Evolutionary conservation across 2,113 vertebrate genomes (phyloP).

Genomic region (Hippocampus barbouri): DNA sequence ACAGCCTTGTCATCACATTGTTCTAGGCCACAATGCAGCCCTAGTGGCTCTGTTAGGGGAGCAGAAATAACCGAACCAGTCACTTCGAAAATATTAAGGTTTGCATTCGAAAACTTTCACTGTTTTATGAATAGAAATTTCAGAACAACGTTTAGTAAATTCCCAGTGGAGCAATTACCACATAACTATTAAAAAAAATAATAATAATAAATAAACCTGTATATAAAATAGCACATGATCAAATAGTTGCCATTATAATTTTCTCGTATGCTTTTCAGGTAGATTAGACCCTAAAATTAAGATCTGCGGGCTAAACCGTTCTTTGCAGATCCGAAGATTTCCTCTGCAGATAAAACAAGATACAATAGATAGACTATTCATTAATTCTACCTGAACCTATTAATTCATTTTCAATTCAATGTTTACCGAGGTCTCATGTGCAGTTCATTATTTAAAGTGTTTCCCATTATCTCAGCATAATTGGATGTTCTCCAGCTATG

Average conservation of each 20-base stretch:
- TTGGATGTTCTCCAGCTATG: slow-evolving; percentile 51
- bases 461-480: slow-evolving; percentile 58
- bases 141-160: not conserved
- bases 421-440: slow-evolving; percentile 46
- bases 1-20: slow-evolving; percentile 71
- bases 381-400: slow-evolving; percentile 51
- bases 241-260: not conserved
- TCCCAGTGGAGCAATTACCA: no score
- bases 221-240: not conserved
- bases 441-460: slow-evolving; percentile 59
- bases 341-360: slow-evolving; percentile 27
- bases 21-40: slow-evolving; percentile 62
- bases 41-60: slow-evolving; percentile 47
- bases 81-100: slow-evolving; percentile 35
- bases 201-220: not conserved
- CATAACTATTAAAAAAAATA: slow-evolving; percentile 7
- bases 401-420: slow-evolving; percentile 47
- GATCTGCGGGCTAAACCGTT: not conserved
- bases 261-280: not conserved
- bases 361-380: slow-evolving; percentile 41
- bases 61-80: slow-evolving; percentile 48
- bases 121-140: slow-evolving; percentile 11
- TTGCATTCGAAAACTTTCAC: slow-evolving; percentile 19
- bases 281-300: not conserved
- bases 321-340: not conserved